phyloP scores from a whole-genome alignment of 1,140 invertebrate genomes.

The Scylla paramamosain region DNA sequence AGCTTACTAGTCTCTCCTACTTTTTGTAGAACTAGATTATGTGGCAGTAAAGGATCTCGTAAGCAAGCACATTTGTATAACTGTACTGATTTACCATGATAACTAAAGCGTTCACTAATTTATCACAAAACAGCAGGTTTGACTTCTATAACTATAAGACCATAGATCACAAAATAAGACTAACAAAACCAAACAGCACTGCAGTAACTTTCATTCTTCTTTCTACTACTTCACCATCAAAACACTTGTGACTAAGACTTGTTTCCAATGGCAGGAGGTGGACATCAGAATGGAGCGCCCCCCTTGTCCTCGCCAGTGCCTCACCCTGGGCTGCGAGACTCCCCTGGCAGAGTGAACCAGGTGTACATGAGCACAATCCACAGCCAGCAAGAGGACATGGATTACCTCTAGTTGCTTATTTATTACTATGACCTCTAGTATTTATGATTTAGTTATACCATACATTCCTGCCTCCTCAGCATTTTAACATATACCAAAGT shows the following conservation, averaged over 20 bases:
- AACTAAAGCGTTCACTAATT: too few species aligned
- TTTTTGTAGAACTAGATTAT: too few species aligned
- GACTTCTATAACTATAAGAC: too few species aligned
- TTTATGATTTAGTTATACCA: not conserved
- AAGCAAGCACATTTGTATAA: too few species aligned
- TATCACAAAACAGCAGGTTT: too few species aligned
- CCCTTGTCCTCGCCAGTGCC: not conserved
- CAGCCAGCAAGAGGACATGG: not conserved
- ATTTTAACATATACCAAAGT: not conserved
- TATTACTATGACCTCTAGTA: not conserved
- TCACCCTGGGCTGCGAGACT: not conserved
- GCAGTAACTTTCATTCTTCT: too few species aligned
- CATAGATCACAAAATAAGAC: too few species aligned
- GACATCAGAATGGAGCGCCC: not conserved
- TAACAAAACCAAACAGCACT: too few species aligned
- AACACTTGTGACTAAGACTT: not conserved
- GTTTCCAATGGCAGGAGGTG: not conserved
- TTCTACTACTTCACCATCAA: too few species aligned
- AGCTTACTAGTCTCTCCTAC: too few species aligned
- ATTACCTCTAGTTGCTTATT: not conserved
- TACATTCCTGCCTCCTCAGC: not conserved
- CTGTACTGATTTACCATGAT: too few species aligned
- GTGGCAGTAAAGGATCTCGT: too few species aligned
- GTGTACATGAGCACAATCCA: not conserved
- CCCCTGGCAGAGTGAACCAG: not conserved